phyloP scores from a whole-genome alignment of 2,113 vertebrate species.

The Nyctereutes procyonoides region DNA sequence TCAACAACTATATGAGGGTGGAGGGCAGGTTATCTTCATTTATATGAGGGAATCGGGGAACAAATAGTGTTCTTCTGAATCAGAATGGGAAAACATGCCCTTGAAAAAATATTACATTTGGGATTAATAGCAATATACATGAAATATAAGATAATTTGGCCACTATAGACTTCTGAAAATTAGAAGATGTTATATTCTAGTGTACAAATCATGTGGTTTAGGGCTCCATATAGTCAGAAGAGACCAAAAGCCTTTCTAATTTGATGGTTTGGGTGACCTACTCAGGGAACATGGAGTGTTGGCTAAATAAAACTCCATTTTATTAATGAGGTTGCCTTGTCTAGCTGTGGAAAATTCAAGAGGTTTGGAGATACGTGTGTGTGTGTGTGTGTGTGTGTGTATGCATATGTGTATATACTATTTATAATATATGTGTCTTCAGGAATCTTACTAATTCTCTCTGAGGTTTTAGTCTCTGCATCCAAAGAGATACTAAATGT shows the following conservation, averaged over 20 bases:
- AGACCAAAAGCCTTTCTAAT: neutral
- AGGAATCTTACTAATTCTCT: neutral
- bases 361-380: neutral
- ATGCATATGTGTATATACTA: neutral
- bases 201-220: neutral
- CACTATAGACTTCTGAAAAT: neutral
- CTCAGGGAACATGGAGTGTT: neutral
- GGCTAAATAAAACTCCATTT: neutral
- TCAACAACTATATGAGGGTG: neutral
- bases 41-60: neutral
- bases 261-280: neutral
- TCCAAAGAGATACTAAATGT: neutral
- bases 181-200: neutral
- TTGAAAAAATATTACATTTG: neutral
- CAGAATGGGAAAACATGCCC: neutral
- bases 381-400: neutral
- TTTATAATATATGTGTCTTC: neutral
- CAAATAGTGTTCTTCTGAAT: neutral
- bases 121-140: neutral
- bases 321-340: neutral
- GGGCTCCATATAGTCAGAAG: neutral
- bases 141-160: neutral
- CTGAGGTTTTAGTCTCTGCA: neutral
- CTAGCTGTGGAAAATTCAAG: neutral
- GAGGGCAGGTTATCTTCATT: neutral